Evolutionary conservation across 92 coral and sea anemone species (phyloP).

Genomic region (Muricea muricata): DNA sequence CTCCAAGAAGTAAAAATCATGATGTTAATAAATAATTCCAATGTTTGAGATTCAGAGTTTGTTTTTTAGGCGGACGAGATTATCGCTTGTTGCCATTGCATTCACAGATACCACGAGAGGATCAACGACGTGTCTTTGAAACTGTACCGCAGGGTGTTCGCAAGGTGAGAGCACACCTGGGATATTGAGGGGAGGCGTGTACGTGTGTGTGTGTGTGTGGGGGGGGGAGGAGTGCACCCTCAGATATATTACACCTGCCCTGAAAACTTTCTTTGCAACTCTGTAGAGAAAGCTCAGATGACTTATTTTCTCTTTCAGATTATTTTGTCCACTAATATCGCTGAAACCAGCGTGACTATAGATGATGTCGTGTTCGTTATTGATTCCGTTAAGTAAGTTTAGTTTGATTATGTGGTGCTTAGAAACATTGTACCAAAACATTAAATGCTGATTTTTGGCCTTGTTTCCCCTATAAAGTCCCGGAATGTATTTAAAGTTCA

Average conservation of each 20-base stretch:
- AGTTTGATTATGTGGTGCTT: not conserved
- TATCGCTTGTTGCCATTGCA: constrained; percentile 96
- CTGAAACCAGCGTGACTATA: constrained; percentile 97
- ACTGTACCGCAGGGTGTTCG: constrained; percentile 96
- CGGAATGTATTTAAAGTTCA: too few relatives aligned
- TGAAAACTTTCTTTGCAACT: too few relatives aligned
- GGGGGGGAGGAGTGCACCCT: not conserved
- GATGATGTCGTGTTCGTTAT: constrained; percentile 98
- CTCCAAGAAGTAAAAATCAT: too few relatives aligned
- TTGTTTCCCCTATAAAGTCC: too few relatives aligned
- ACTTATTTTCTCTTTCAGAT: constrained; percentile 62
- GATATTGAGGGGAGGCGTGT: too few relatives aligned
- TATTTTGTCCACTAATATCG: constrained; percentile 94
- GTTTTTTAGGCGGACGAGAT: constrained; percentile 62
- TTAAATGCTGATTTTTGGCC: too few relatives aligned
- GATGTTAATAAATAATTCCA: too few relatives aligned
- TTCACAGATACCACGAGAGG: constrained; percentile 98
- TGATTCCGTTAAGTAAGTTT: constrained; percentile 92
- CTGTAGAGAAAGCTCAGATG: not conserved
- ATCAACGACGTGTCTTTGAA: constrained; percentile 97
- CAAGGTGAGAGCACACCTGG: constrained; percentile 85
- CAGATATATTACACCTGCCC: not conserved
- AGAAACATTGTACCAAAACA: too few relatives aligned
- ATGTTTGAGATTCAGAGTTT: too few relatives aligned
- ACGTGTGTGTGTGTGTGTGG: too few relatives aligned